phyloP scores from a whole-genome alignment of 2,113 vertebrate genomes.

The Columba janthina region DNA sequence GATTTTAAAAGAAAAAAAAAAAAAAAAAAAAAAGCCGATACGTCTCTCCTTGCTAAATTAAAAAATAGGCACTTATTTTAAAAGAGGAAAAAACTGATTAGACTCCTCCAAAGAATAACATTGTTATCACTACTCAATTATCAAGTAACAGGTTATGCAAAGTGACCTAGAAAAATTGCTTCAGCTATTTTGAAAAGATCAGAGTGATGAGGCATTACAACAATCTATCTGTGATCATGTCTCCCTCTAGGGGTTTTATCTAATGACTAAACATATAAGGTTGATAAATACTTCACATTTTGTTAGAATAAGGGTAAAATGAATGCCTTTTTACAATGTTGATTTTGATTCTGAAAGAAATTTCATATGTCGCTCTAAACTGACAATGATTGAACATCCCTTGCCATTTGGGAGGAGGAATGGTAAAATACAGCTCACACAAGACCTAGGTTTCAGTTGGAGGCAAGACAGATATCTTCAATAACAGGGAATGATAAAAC shows the following conservation, averaged over 20 bases:
- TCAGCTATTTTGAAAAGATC: not conserved
- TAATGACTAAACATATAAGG: slow-evolving; percentile 16
- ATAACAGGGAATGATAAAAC: not conserved
- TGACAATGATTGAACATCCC: not conserved
- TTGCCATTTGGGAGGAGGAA: not conserved
- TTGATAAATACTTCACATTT: slow-evolving; percentile 28
- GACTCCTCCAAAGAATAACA: slow-evolving; percentile 5
- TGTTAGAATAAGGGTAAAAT: not conserved
- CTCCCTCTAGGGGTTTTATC: slow-evolving; percentile 64
- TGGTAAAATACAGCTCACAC: not conserved
- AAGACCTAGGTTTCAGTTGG: not conserved
- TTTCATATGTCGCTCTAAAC: not conserved
- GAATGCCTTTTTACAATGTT: not conserved
- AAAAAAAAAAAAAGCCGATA: not conserved
- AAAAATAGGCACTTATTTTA: not conserved
- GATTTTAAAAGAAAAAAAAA: not conserved
- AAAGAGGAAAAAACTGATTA: not conserved
- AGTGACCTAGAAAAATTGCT: slow-evolving; percentile 39
- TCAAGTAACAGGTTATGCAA: slow-evolving; percentile 40
- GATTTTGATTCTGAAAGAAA: not conserved
- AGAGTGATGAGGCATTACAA: slow-evolving; percentile 13
- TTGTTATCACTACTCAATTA: slow-evolving; percentile 13
- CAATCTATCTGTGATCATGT: slow-evolving; percentile 50
- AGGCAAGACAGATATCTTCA: not conserved
- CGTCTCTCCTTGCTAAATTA: not conserved